These are phyloP conservation scores for Mastigias papua DNA, from an alignment of 30 jellyfish, hydroid and myxozoan genomes.

Conservation along the genomic window DNA sequence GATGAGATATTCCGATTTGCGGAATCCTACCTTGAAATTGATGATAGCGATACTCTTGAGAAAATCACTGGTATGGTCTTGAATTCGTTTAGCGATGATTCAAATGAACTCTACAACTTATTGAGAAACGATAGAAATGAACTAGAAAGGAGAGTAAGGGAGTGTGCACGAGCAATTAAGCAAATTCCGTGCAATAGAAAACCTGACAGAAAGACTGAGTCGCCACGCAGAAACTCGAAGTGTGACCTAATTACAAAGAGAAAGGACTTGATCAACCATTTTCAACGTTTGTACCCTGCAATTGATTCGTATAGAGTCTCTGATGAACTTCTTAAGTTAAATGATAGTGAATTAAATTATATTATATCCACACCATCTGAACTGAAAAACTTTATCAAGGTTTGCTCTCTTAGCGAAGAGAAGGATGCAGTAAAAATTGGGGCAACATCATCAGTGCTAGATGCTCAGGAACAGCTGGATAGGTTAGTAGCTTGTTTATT, in stretches of 20 bases:
- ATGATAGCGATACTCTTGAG: slow-evolving; percentile 31
- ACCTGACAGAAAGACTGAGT: background rate
- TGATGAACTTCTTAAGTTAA: slow-evolving; percentile 53
- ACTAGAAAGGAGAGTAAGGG: slow-evolving; percentile 54
- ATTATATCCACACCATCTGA: slow-evolving; percentile 32
- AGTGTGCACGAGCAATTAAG: slow-evolving; percentile 18
- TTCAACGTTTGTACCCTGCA: slow-evolving; percentile 29
- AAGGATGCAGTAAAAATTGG: slow-evolving; percentile 3
- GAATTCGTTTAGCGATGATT: slow-evolving; percentile 5
- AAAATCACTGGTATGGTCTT: slow-evolving; percentile 56
- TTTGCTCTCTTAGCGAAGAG: slow-evolving; percentile 3
- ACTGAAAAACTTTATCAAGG: slow-evolving; percentile 20
- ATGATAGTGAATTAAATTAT: slow-evolving; percentile 31
- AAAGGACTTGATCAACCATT: slow-evolving; percentile 45
- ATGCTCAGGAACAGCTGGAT: slow-evolving; percentile 16
- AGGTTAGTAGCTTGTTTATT: slow-evolving; percentile 1
- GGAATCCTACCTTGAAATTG: slow-evolving; percentile 8
- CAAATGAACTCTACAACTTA: slow-evolving; percentile 8
- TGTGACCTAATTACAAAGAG: background rate
- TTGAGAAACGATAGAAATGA: slow-evolving; percentile 22
- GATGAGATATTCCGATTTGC: slow-evolving; percentile 46
- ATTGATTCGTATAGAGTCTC: slow-evolving; percentile 31
- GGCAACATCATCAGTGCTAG: slow-evolving; percentile 19
- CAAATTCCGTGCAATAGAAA: background rate
- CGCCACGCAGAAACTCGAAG: background rate